A percentile compares a stretch with the other conserved stretches of the same genome.
phyloP scores from a whole-genome alignment of 2,888 invertebrate species.

The Eilema griseolum region DNA sequence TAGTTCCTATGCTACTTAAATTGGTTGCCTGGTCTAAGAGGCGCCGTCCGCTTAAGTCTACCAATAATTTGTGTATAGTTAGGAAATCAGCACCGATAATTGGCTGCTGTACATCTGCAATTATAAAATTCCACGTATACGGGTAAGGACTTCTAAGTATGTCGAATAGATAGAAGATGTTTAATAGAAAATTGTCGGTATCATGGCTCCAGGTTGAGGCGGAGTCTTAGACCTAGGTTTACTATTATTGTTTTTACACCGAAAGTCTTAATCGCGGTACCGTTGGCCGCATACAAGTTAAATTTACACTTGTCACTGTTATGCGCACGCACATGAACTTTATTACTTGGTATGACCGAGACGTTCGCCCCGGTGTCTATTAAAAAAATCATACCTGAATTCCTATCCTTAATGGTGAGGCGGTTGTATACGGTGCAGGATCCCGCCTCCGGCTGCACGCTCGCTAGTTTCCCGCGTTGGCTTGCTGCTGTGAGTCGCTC shows the following conservation, averaged over 20 bases:
- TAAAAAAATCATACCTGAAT: background rate
- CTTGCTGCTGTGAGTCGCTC: background rate
- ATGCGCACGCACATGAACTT: background rate
- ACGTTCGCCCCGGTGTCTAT: conserved; percentile 1
- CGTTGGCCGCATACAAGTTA: conserved; percentile 43
- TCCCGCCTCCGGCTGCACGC: background rate
- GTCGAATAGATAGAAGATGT: too few species aligned
- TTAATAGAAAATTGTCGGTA: too few species aligned
- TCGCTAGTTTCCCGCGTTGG: conserved; percentile 3
- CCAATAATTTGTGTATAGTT: conserved; percentile 35
- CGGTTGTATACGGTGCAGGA: conserved; percentile 4
- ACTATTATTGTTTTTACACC: conserved; percentile 34
- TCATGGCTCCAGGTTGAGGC: too few species aligned
- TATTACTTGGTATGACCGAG: background rate
- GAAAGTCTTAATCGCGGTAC: conserved; percentile 30
- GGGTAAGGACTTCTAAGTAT: too few species aligned
- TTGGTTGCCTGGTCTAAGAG: background rate
- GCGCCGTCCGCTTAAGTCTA: conserved; percentile 25
- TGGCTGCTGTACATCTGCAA: conserved; percentile 43
- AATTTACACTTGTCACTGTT: conserved; percentile 4
- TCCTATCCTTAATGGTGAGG: background rate
- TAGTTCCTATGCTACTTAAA: background rate
- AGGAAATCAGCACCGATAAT: conserved; percentile 53
- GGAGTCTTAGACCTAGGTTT: conserved; percentile 38
- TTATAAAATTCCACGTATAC: conserved; percentile 43